Conservation (phyloP, 37 sponge, comb jelly and placozoan genomes). For the Tethya wilhelma region DNA sequence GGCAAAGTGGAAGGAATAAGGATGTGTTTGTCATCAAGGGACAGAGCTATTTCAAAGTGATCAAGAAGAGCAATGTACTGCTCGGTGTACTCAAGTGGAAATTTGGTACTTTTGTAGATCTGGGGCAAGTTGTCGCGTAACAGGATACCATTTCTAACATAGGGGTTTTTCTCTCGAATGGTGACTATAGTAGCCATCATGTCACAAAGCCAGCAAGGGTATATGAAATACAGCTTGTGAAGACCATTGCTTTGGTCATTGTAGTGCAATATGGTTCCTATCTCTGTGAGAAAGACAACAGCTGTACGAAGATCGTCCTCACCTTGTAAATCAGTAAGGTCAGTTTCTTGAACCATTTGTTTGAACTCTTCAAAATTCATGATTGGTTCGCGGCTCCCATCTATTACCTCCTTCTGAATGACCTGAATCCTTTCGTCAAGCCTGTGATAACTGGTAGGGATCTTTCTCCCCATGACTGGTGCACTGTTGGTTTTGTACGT, state of each 20-base stretch:
- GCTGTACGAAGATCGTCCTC: constrained; percentile 70
- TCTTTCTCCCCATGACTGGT: constrained; percentile 58
- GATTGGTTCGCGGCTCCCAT: constrained; percentile 41
- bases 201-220: constrained; percentile 84
- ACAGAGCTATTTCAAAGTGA: constrained; percentile 78
- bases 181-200: constrained; percentile 83
- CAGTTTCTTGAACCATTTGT: constrained; percentile 40
- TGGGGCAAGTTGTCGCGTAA: constrained; percentile 27
- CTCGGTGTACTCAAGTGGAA: constrained; percentile 62
- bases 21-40: constrained; percentile 52
- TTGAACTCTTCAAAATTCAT: constrained; percentile 61
- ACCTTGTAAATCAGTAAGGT: constrained; percentile 48
- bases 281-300: constrained; percentile 63
- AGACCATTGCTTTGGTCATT: constrained; percentile 65
- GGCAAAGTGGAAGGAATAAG: constrained; percentile 83
- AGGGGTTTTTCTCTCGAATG: constrained; percentile 78
- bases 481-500: constrained; percentile 28
- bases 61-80: constrained; percentile 73
- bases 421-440: constrained; percentile 34
- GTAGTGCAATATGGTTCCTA: constrained; percentile 79
- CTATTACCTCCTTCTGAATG: constrained; percentile 35
- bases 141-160: constrained; percentile 65
- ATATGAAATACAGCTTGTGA: constrained; percentile 68
- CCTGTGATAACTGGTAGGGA: constrained; percentile 65
- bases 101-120: constrained; percentile 38